Conservation (phyloP, 2,888 invertebrate genomes). For the Drosophila multiciliata region DNA sequence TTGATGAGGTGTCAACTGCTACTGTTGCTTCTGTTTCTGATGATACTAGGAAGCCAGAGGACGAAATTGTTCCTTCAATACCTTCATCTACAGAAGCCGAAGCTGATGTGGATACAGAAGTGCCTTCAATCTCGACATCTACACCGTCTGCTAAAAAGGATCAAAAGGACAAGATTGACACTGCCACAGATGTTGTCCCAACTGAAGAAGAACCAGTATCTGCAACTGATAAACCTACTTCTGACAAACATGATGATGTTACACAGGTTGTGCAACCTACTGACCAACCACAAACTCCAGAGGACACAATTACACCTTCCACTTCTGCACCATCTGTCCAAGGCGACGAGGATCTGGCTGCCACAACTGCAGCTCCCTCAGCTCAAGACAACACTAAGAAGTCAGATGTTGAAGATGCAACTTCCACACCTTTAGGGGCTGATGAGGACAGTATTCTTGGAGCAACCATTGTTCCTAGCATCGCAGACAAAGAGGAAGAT, state of each 20-base stretch:
- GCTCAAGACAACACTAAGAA: conserved; percentile 37
- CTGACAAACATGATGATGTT: conserved; percentile 28
- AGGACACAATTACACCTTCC: conserved; percentile 25
- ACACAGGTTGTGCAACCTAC: conserved; percentile 7
- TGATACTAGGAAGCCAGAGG: conserved; percentile 30
- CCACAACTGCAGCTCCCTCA: conserved; percentile 29
- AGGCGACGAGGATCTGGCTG: conserved; percentile 24
- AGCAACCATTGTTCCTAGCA: conserved; percentile 28
- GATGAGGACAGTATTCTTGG: conserved; percentile 30
- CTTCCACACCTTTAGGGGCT: conserved; percentile 23
- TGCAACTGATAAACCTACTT: conserved; percentile 44
- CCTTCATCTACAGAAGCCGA: conserved; percentile 26
- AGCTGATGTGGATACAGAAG: conserved; percentile 28
- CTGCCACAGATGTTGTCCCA: conserved; percentile 22
- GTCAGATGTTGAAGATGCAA: conserved; percentile 31
- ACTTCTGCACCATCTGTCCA: conserved; percentile 18
- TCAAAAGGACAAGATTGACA: conserved; percentile 26
- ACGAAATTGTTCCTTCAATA: conserved; percentile 18
- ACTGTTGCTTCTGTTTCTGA: conserved; percentile 37
- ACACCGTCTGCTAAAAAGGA: conserved; percentile 32
- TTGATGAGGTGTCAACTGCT: conserved; percentile 36
- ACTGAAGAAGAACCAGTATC: conserved; percentile 13
- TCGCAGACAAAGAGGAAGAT: conserved; percentile 30
- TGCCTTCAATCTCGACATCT: conserved; percentile 27
- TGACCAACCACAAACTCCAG: conserved; percentile 20